phyloP scores from a whole-genome alignment of 2,888 invertebrate genomes.

The Mycogona germanica region DNA sequence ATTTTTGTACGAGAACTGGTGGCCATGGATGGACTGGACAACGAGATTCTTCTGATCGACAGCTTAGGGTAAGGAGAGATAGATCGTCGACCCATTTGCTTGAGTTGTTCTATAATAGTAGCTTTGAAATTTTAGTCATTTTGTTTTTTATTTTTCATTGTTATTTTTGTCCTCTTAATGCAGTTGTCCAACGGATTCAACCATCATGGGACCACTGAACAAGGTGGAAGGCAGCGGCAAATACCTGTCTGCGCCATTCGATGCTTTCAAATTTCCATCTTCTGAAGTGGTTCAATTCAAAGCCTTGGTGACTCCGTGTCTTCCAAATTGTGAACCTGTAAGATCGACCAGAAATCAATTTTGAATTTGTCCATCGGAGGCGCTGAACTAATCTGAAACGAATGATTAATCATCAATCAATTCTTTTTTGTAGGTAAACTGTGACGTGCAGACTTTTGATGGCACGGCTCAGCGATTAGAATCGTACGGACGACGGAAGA shows the following conservation, averaged over 20 bases:
- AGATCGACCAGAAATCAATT: conserved; percentile 3
- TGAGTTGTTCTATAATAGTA: not conserved
- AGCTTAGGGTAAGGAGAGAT: conserved; percentile 55
- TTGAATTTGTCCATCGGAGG: not conserved
- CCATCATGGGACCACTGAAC: conserved; percentile 34
- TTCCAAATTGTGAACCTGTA: conserved; percentile 85
- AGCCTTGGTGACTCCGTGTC: conserved; percentile 86
- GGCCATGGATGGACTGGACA: conserved; percentile 87
- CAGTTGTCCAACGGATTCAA: conserved; percentile 37
- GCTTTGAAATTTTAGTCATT: too few species aligned
- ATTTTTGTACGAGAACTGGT: conserved; percentile 89
- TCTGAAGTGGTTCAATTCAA: conserved; percentile 91
- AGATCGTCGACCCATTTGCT: too few species aligned
- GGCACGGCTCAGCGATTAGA: conserved; percentile 69
- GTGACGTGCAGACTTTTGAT: conserved; percentile 68
- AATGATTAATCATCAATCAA: not conserved
- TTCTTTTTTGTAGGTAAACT: conserved; percentile 42
- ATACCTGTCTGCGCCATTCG: conserved; percentile 79
- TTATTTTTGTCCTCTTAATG: not conserved
- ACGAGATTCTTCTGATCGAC: conserved; percentile 84
- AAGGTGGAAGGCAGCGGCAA: conserved; percentile 33
- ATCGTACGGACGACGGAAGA: conserved; percentile 69
- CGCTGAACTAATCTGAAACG: not conserved
- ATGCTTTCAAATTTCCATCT: conserved; percentile 92
- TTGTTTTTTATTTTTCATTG: too few species aligned